Percentiles rank a stretch among this genome's conserved stretches.
Conservation (phyloP, 1,140 invertebrate genomes). For the Philaenus spumarius region DNA sequence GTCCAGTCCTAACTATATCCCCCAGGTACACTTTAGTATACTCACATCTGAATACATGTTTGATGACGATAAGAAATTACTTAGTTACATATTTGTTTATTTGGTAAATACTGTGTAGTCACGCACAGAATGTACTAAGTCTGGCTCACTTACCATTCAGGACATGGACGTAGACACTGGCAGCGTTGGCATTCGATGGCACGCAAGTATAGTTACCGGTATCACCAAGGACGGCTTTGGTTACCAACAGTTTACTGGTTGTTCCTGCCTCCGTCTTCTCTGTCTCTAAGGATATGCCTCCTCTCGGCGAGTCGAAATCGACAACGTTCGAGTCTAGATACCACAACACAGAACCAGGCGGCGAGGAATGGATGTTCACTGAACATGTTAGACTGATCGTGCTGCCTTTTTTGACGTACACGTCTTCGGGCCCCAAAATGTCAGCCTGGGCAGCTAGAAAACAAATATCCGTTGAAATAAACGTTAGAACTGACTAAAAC, state of each 20-base stretch:
- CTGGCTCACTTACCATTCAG: conserved; percentile 65
- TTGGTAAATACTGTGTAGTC: no score
- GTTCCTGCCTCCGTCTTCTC: conserved; percentile 82
- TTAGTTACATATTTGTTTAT: no score
- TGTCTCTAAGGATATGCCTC: conserved; percentile 76
- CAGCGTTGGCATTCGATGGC: conserved; percentile 77
- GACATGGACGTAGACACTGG: conserved; percentile 79
- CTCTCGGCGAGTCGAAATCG: conserved; percentile 76
- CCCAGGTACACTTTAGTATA: no score
- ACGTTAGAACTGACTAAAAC: no score
- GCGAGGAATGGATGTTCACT: conserved; percentile 77
- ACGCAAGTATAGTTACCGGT: conserved; percentile 84
- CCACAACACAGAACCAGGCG: conserved; percentile 68
- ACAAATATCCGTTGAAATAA: background rate
- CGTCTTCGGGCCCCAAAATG: conserved; percentile 75
- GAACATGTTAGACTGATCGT: conserved; percentile 82
- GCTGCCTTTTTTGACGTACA: conserved; percentile 82
- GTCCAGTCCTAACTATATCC: no score
- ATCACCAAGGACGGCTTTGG: conserved; percentile 72
- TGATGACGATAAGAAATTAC: background rate
- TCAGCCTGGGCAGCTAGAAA: conserved; percentile 70
- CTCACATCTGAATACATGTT: background rate
- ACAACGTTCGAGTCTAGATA: conserved; percentile 71
- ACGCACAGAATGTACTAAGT: background rate
- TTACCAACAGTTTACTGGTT: conserved; percentile 79